Evolutionary conservation across 2,888 invertebrate species (phyloP).

Genomic region (Nomada hirtipes): DNA sequence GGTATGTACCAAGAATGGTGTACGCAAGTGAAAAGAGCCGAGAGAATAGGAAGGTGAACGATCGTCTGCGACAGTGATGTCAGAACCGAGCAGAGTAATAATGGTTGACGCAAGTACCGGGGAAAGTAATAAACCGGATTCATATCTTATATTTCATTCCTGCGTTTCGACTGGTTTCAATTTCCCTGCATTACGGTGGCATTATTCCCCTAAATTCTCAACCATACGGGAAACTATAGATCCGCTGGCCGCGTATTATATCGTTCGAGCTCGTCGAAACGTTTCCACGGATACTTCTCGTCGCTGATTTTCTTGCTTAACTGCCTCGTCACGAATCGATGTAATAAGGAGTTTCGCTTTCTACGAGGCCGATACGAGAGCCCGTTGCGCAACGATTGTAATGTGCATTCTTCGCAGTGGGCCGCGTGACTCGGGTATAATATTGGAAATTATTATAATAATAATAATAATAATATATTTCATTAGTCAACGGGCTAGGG

Average conservation of each 20-base stretch:
- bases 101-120: conserved; percentile 44
- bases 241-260: conserved; percentile 16
- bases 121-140: conserved; percentile 62
- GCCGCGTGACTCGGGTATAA: conserved; percentile 31
- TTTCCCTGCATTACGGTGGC: conserved; percentile 47
- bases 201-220: conserved; percentile 23
- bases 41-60: conserved; percentile 1
- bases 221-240: conserved; percentile 32
- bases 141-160: conserved; percentile 61
- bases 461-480: too few species aligned
- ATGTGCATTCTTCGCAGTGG: conserved; percentile 15
- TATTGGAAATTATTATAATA: too few species aligned
- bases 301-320: conserved; percentile 12
- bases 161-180: conserved; percentile 49
- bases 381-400: conserved; percentile 41
- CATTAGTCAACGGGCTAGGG: too few species aligned
- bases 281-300: conserved; percentile 10
- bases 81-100: conserved; percentile 48
- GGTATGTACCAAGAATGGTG: background rate
- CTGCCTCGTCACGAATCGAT: background rate
- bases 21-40: conserved; percentile 26
- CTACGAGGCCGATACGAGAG: background rate
- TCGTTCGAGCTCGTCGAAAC: conserved; percentile 17
- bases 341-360: conserved; percentile 39
- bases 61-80: conserved; percentile 43